Conservation (phyloP, 2,113 vertebrate species). For the Datnioides undecimradiatus region DNA sequence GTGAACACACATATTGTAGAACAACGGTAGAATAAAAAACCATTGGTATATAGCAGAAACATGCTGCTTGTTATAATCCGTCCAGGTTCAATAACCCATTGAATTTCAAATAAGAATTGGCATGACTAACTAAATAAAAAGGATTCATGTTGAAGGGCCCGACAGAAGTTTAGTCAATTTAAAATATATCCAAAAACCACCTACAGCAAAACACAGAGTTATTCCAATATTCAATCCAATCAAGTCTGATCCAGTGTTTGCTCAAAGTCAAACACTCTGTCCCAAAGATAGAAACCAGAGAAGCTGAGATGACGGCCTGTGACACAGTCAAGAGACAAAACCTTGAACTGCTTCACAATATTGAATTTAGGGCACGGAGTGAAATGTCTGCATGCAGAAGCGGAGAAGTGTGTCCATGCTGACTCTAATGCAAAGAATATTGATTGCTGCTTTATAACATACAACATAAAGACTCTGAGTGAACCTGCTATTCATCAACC, state of each 20-base stretch:
- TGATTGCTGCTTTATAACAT: not conserved
- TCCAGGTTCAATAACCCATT: conserved; percentile 25
- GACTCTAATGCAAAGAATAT: not conserved
- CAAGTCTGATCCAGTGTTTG: conserved; percentile 27
- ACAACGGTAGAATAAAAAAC: not conserved
- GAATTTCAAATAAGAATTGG: conserved; percentile 30
- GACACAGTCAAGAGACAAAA: conserved; percentile 48
- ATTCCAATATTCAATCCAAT: conserved; percentile 22
- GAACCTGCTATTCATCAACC: not conserved
- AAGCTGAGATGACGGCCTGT: conserved; percentile 14
- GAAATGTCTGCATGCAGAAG: conserved; percentile 23
- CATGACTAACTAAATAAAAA: conserved; percentile 32
- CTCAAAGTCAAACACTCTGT: conserved; percentile 31
- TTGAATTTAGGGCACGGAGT: conserved; percentile 4
- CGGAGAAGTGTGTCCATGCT: not conserved
- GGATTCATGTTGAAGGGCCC: not conserved
- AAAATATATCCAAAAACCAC: conserved; percentile 24
- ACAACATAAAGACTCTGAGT: not conserved
- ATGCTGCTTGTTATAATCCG: not conserved
- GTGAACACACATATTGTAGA: not conserved
- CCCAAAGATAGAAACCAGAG: conserved; percentile 41
- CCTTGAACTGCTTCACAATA: conserved; percentile 18
- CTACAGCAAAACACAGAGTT: conserved; percentile 4
- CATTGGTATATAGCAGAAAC: conserved; percentile 5
- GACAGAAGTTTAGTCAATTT: conserved; percentile 25